These are phyloP conservation scores for Pseudochaenichthys georgianus DNA, from an alignment of 2,797 vertebrate species.

Conservation along the genomic window DNA sequence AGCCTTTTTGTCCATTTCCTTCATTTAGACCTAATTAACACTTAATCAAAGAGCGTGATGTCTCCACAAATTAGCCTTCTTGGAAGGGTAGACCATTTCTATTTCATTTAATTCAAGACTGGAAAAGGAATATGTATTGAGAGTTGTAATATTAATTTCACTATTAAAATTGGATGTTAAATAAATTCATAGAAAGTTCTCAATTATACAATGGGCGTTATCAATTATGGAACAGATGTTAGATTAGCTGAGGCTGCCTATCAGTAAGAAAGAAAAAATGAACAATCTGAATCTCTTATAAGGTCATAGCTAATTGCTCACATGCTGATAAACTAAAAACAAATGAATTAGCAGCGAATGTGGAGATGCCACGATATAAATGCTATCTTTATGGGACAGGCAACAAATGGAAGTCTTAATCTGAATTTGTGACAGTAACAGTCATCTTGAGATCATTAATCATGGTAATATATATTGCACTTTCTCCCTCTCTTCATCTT, in stretches of 20 bases:
- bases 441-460: neutral
- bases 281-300: constrained; percentile 60
- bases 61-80: neutral
- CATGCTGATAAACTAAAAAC: constrained; percentile 55
- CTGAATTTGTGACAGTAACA: constrained; percentile 1
- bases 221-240: constrained; percentile 70
- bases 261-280: constrained; percentile 57
- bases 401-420: neutral
- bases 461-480: neutral
- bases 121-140: constrained; percentile 21
- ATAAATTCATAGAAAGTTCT: constrained; percentile 59
- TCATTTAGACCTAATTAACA: constrained; percentile 2
- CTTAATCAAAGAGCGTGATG: constrained; percentile 7
- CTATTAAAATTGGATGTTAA: constrained; percentile 49
- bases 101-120: constrained; percentile 18
- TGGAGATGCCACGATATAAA: constrained; percentile 35
- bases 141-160: constrained; percentile 22
- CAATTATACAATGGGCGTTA: constrained; percentile 60
- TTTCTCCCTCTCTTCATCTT: neutral
- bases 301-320: constrained; percentile 66
- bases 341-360: constrained; percentile 36
- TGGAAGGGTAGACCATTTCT: neutral
- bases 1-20: constrained; percentile 25
- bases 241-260: constrained; percentile 51
- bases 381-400: constrained; percentile 27